Base-by-base conservation (phyloP, 2,888 invertebrate species). In the Microplitis deprimator region DNA sequence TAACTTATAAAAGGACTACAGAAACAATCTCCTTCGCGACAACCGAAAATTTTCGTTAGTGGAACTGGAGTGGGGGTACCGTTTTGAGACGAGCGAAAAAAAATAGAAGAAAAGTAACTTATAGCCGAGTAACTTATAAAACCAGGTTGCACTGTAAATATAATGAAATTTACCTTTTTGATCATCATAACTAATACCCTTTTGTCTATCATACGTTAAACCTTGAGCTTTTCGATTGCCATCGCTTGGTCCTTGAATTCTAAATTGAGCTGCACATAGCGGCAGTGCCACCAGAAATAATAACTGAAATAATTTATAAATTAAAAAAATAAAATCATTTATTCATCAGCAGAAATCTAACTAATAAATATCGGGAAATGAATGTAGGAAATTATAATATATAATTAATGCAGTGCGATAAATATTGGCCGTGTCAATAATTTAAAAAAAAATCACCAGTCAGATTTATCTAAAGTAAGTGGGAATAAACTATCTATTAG, bases 201-300 rank as follows among this genome's bases (percentile, higher is more conserved):
- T 89, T 69, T 87, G 88, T 75, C 83, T 77, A 73, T 87, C 88
- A 78, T 87, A 86, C 81, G 85, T 88, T 64, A 89, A 83, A 67
- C 89, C 88, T 80, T 89, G 88, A 59, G 89, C 87, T 50, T 83
- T 85, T 73, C 88, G 85, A 77, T 86, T 87, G 68, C 89, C 89
- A 83, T 89, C 89, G 76, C 87, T 89, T 1, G 89, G 87, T 6
- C 89, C 89, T 78, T 88, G 85, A 73, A 89, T 89, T 16, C 89
- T 85, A 77, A 89, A 89, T 81, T 89, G 87, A 38, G 87, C 89
- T 60, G 85, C 76, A 84, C 89, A 89, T 73, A 85, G 80, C 17
- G 89, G 86, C 71, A 88, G 78, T 29, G 84, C 81, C 73, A 83
- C 79, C 70, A 89, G 20, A 13, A 88, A 74, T 81, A 88, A 79